Conservation (phyloP, 2,797 vertebrate genomes). For the Potorous gilbertii region DNA sequence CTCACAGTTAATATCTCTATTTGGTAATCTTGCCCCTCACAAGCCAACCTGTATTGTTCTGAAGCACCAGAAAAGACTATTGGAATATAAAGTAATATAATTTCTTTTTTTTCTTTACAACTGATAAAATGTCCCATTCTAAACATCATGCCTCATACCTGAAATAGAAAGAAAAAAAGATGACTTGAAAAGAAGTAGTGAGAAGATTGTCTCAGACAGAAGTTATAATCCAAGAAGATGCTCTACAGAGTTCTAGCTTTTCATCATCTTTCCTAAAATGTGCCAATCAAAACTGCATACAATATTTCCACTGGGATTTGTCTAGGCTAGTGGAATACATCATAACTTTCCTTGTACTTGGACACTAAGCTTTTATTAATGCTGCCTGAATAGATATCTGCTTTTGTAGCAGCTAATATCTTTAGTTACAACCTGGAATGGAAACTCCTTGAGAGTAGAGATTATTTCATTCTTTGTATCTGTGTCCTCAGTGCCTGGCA, state of each 20-base stretch:
- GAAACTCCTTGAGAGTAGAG: background rate
- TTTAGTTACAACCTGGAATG: background rate
- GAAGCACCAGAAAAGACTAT: background rate
- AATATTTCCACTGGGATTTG: background rate
- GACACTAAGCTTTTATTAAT: background rate
- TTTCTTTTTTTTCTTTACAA: background rate
- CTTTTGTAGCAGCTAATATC: constrained; percentile 4
- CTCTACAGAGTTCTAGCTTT: background rate
- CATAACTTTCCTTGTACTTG: background rate
- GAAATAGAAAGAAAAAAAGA: background rate
- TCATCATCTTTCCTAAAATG: background rate
- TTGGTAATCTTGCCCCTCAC: background rate
- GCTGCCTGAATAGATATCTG: background rate
- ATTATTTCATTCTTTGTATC: background rate
- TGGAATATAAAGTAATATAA: background rate
- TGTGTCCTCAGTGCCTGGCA: background rate
- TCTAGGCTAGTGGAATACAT: background rate
- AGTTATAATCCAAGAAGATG: background rate
- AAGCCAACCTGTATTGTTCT: background rate
- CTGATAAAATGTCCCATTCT: background rate
- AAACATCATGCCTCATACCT: background rate
- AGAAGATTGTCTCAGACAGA: background rate
- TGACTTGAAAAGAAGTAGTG: background rate
- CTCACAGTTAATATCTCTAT: background rate
- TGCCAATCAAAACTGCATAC: background rate